Evolutionary conservation across 2,888 invertebrate species (phyloP).

Genomic region (Morinoia aosen): DNA sequence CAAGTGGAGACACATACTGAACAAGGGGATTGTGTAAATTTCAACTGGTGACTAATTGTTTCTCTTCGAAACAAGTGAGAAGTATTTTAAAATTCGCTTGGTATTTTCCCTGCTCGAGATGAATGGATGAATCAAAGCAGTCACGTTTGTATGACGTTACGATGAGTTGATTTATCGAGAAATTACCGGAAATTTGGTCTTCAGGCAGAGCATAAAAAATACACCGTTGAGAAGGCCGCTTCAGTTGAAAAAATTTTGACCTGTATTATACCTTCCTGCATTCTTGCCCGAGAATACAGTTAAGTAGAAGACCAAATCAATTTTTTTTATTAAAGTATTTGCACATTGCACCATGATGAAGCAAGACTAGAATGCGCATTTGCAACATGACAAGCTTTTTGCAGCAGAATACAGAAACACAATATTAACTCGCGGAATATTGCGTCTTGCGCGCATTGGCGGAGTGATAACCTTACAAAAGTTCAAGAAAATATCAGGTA

Average conservation of each 20-base stretch:
- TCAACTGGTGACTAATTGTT: no score
- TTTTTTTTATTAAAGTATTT: neutral
- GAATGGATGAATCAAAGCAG: neutral
- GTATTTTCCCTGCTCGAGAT: neutral
- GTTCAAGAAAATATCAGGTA: neutral
- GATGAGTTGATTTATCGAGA: neutral
- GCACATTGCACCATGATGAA: neutral
- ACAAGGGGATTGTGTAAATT: no score
- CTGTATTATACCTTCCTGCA: neutral
- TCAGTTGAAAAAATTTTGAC: neutral
- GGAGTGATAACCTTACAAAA: neutral
- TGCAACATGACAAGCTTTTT: neutral
- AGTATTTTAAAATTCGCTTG: no score
- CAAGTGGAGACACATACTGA: no score
- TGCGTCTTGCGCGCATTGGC: neutral
- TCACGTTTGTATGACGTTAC: neutral
- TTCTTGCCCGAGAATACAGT: neutral
- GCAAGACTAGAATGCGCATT: neutral
- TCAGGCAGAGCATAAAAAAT: neutral
- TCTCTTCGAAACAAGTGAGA: no score
- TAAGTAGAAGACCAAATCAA: neutral
- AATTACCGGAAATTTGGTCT: neutral
- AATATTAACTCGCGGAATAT: neutral
- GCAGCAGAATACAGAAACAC: neutral
- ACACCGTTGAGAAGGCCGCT: neutral